Evolutionary conservation across 2,797 vertebrate species (phyloP).

Genomic region (Alcedo quadribrachys): DNA sequence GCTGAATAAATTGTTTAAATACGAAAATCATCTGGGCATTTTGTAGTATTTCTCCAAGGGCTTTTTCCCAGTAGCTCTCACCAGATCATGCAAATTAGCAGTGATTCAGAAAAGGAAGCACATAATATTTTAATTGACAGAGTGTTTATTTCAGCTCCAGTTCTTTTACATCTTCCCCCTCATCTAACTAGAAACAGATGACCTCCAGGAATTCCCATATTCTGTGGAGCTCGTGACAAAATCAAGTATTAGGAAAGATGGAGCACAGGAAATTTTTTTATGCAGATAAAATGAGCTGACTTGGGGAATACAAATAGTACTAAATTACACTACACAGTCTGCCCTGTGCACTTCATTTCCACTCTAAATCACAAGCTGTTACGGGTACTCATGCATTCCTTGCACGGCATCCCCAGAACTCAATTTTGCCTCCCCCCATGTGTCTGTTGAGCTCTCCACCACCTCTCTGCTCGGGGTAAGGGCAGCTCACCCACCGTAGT

Average conservation of each 20-base stretch:
- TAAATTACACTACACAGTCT: neutral
- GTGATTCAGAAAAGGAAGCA: constrained; percentile 24
- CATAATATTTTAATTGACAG: constrained; percentile 49
- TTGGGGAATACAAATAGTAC: neutral
- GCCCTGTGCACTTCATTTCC: neutral
- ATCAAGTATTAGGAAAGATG: neutral
- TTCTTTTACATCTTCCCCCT: neutral
- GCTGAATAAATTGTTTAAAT: constrained; percentile 59
- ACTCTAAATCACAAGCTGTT: neutral
- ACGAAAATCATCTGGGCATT: constrained; percentile 57
- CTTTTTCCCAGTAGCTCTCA: constrained; percentile 35
- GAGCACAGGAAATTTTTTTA: constrained; percentile 4
- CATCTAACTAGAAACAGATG: neutral
- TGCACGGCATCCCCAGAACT: neutral
- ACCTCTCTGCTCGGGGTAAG: rapidly evolving
- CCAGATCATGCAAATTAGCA: constrained; percentile 47
- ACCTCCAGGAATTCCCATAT: neutral
- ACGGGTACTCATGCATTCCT: neutral
- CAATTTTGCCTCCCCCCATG: neutral
- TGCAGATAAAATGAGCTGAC: constrained; percentile 14
- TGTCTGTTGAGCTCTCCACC: rapidly evolving
- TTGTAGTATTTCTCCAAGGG: constrained; percentile 54
- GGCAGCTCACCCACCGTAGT: neutral
- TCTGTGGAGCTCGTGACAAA: constrained; percentile 8
- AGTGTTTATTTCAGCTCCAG: constrained; percentile 18